These are phyloP conservation scores for Oscheius sp. DNA, from an alignment of 2,888 invertebrate genomes.

Conservation along the genomic window DNA sequence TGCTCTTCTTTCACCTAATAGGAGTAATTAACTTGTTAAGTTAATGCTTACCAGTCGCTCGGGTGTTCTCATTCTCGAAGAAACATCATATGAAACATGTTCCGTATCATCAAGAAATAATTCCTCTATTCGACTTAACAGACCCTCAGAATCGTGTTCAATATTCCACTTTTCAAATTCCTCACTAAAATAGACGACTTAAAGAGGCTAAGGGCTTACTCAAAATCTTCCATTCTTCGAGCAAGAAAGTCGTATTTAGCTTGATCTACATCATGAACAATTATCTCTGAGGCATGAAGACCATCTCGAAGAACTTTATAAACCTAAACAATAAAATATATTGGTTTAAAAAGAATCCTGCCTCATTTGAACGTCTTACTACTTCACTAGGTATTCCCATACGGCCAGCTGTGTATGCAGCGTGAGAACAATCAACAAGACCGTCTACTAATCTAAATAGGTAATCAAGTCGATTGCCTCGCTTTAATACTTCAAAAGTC, in stretches of 20 bases:
- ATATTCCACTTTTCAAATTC: constrained; percentile 21
- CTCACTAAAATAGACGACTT: not conserved
- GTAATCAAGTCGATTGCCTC: constrained; percentile 32
- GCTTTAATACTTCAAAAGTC: constrained; percentile 39
- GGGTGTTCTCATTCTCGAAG: not conserved
- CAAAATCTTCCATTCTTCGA: not conserved
- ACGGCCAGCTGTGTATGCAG: constrained; percentile 77
- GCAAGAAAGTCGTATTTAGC: not conserved
- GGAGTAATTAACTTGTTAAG: too few species aligned
- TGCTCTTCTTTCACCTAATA: too few species aligned
- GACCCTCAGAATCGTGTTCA: not conserved
- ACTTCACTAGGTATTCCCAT: constrained; percentile 76
- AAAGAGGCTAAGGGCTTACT: not conserved
- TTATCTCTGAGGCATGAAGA: not conserved
- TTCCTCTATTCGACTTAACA: not conserved
- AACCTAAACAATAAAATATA: not conserved
- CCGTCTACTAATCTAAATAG: constrained; percentile 75
- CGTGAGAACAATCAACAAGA: constrained; percentile 77
- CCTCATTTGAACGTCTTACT: constrained; percentile 74
- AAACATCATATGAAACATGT: not conserved
- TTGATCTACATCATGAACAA: not conserved
- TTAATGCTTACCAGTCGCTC: too few species aligned
- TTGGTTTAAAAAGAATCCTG: not conserved
- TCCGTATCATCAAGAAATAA: constrained; percentile 13
- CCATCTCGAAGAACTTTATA: not conserved